Evolutionary conservation across 2,797 vertebrate species (phyloP).

Genomic region (Semotilus atromaculatus): DNA sequence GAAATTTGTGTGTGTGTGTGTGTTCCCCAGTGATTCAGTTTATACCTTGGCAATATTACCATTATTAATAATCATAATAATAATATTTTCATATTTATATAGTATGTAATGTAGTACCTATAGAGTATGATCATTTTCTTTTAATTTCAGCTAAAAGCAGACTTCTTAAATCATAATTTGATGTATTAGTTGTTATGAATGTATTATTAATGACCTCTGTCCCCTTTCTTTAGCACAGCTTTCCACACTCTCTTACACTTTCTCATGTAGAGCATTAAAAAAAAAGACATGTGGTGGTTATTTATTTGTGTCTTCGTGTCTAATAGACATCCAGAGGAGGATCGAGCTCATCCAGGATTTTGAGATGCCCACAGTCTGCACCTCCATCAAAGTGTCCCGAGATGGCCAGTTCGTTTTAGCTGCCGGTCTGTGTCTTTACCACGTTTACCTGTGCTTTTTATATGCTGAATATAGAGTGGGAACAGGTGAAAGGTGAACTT

Average conservation of each 20-base stretch:
- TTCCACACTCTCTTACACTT: neutral
- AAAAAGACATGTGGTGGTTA: neutral
- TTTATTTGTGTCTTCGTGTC: neutral
- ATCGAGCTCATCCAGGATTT: conserved; percentile 99
- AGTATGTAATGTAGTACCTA: no score
- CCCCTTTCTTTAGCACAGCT: neutral
- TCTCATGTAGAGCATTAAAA: neutral
- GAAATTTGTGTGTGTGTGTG: neutral
- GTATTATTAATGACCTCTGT: neutral
- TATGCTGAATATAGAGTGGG: neutral
- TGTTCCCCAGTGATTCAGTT: neutral
- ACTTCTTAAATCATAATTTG: neutral
- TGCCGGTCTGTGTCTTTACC: conserved; percentile 78
- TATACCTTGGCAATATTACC: neutral
- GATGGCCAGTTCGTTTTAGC: conserved; percentile 96
- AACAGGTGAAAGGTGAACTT: neutral
- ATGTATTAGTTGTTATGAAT: neutral
- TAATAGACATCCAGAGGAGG: conserved; percentile 89
- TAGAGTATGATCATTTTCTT: neutral
- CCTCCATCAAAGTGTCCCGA: conserved; percentile 90
- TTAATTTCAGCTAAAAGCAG: neutral
- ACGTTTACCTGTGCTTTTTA: neutral
- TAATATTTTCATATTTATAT: neutral
- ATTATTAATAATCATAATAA: no score
- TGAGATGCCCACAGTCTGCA: conserved; percentile 96